A percentile compares a stretch with the other conserved stretches of the same genome.
These are phyloP conservation scores for Elachura formosa DNA, from an alignment of 2,113 vertebrate genomes.

Conservation along the genomic window DNA sequence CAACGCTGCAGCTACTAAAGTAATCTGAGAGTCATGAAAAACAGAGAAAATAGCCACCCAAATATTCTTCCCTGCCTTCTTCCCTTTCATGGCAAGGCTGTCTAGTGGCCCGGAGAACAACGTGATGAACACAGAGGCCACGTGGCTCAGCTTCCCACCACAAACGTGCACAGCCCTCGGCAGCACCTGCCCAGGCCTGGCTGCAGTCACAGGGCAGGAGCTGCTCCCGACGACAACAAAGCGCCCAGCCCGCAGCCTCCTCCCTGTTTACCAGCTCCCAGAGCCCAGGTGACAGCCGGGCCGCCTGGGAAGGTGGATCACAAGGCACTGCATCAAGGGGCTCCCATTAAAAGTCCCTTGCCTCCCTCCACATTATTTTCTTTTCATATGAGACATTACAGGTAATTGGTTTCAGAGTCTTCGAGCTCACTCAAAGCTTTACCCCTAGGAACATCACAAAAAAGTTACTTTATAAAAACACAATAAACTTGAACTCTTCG, in stretches of 20 bases:
- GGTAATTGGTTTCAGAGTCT: background rate
- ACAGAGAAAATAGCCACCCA: accelerated
- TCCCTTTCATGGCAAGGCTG: background rate
- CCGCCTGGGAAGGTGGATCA: background rate
- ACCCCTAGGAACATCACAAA: accelerated
- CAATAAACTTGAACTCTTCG: background rate
- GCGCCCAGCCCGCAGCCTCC: background rate
- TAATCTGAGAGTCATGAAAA: background rate
- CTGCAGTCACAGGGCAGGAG: background rate
- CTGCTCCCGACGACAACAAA: background rate
- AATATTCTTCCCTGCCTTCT: background rate
- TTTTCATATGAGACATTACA: background rate
- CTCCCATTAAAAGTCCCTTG: accelerated
- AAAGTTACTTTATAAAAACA: background rate
- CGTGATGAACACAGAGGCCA: background rate
- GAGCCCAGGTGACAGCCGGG: background rate
- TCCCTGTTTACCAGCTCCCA: background rate
- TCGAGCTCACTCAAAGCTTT: background rate
- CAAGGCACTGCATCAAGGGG: accelerated
- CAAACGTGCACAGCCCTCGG: background rate
- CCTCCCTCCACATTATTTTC: accelerated
- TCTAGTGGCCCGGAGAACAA: accelerated
- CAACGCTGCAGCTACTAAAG: background rate
- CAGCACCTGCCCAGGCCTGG: background rate
- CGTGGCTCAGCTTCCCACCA: background rate